phyloP scores from a whole-genome alignment of 2,888 invertebrate genomes.

The Parnassius mnemosyne region DNA sequence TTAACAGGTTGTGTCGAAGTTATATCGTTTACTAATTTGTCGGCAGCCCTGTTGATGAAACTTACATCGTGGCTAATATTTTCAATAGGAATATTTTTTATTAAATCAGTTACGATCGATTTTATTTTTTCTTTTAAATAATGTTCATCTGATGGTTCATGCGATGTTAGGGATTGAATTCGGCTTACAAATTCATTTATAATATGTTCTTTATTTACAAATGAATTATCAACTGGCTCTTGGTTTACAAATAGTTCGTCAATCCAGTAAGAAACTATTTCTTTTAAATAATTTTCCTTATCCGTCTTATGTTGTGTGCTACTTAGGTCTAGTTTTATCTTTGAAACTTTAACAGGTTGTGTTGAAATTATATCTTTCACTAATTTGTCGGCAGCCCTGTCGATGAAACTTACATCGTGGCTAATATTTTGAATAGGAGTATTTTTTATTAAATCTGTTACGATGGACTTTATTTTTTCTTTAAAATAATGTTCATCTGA shows the following conservation, averaged over 20 bases:
- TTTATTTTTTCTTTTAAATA: conserved; percentile 35
- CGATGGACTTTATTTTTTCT: conserved; percentile 27
- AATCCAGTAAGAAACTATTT: conserved; percentile 39
- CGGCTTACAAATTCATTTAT: conserved; percentile 33
- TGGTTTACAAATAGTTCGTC: conserved; percentile 39
- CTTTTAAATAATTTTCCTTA: neutral
- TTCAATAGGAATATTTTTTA: conserved; percentile 30
- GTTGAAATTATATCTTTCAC: conserved; percentile 33
- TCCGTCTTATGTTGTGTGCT: neutral
- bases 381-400: conserved; percentile 42
- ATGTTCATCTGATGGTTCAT: conserved; percentile 39
- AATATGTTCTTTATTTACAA: conserved; percentile 35
- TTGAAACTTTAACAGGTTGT: neutral
- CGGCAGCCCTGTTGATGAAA: conserved; percentile 42
- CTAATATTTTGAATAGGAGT: conserved; percentile 35
- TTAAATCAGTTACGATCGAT: conserved; percentile 27
- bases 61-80: conserved; percentile 31
- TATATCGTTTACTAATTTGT: conserved; percentile 40
- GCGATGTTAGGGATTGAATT: conserved; percentile 38
- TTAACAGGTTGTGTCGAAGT: neutral
- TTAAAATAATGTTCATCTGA: conserved; percentile 43
- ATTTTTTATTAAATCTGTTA: conserved; percentile 29
- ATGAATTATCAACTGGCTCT: conserved; percentile 30
- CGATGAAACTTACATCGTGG: conserved; percentile 33
- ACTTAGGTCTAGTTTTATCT: neutral